Percentiles rank a stretch among this genome's conserved stretches.
Evolutionary conservation across 2,113 vertebrate genomes (phyloP).

Genomic region (Struthidea cinerea): DNA sequence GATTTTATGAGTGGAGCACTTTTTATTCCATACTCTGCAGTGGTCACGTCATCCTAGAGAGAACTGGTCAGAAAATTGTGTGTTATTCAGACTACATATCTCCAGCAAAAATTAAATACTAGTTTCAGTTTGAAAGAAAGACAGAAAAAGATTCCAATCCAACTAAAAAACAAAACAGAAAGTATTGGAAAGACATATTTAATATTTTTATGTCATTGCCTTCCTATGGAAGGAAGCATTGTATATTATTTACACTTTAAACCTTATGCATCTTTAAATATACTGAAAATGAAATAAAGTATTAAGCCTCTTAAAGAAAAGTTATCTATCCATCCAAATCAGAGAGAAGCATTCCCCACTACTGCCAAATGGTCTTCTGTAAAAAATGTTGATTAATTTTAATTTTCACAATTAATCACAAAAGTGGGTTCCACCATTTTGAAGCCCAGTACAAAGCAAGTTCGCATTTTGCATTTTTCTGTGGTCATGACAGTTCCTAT

Average conservation of each 20-base stretch:
- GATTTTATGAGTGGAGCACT: neutral
- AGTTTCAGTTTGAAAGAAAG: neutral
- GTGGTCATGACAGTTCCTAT: neutral
- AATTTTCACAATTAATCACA: neutral
- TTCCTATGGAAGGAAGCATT: neutral
- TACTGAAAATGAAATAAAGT: neutral
- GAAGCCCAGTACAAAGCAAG: neutral
- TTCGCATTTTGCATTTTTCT: neutral
- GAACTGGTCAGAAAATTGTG: neutral
- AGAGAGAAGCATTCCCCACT: neutral
- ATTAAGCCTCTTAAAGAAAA: neutral
- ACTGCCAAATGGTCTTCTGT: neutral
- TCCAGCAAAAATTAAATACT: neutral
- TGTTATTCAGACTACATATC: neutral
- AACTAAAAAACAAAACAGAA: neutral
- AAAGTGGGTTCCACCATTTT: neutral
- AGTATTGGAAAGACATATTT: neutral
- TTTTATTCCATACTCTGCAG: neutral
- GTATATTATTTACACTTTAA: neutral
- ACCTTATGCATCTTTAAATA: neutral
- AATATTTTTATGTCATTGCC: neutral
- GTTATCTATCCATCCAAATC: neutral
- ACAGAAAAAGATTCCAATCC: fast-evolving
- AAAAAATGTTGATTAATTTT: neutral
- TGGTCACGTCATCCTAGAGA: neutral